These are phyloP conservation scores for Aplysia californica DNA, from an alignment of 1,140 invertebrate species.

Conservation along the genomic window DNA sequence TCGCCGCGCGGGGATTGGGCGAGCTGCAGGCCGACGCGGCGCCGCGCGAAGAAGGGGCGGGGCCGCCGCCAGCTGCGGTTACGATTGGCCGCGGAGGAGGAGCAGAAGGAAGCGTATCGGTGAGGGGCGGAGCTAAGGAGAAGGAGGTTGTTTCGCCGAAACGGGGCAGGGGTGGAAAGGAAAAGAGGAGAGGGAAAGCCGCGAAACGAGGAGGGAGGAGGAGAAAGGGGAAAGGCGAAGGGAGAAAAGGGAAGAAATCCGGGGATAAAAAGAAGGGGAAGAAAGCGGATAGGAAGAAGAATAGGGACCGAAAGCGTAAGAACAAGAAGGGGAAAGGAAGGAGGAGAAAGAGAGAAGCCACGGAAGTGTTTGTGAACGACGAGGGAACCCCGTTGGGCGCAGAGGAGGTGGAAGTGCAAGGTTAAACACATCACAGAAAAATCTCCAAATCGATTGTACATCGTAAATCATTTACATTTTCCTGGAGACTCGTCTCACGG, in stretches of 20 bases:
- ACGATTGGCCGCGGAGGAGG: no score
- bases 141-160: background rate
- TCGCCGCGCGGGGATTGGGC: no score
- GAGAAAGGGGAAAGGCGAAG: conserved; percentile 16
- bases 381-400: no score
- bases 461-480: no score
- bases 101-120: conserved; percentile 14
- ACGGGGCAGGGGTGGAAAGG: conserved; percentile 31
- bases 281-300: conserved; percentile 13
- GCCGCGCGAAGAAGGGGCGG: no score
- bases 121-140: conserved; percentile 14
- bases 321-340: background rate
- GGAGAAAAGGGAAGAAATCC: conserved; percentile 19
- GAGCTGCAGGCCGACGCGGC: no score
- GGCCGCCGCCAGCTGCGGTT: no score
- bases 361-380: no score
- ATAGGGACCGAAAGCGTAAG: background rate
- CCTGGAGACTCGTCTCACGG: no score
- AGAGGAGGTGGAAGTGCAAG: no score
- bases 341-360: background rate
- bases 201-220: conserved; percentile 14
- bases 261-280: conserved; percentile 23
- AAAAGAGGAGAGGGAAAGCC: conserved; percentile 25
- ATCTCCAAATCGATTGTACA: no score
- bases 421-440: no score